Evolutionary conservation across 2,113 vertebrate species (phyloP).

Genomic region (Daubentonia madagascariensis): DNA sequence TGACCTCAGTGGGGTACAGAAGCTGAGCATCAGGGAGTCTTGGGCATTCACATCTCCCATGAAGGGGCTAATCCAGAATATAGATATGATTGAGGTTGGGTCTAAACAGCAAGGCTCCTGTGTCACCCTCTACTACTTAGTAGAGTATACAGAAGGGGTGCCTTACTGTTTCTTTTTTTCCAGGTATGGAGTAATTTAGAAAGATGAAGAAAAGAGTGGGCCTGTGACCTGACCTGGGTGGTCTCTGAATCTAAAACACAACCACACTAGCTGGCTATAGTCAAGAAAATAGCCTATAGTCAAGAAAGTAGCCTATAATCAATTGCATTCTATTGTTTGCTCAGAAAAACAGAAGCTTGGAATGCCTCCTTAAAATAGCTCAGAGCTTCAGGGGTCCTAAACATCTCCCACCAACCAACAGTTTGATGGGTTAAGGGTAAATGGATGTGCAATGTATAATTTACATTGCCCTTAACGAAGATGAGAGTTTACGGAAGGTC

Average conservation of each 20-base stretch:
- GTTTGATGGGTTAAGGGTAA: conserved; percentile 12
- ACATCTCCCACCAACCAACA: neutral
- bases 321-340: conserved; percentile 8
- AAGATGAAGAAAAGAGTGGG: neutral
- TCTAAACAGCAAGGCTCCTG: neutral
- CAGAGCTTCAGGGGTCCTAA: conserved; percentile 2
- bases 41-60: neutral
- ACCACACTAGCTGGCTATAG: neutral
- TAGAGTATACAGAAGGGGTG: neutral
- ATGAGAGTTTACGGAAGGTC: conserved; percentile 46
- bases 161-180: neutral
- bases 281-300: neutral
- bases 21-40: neutral
- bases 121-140: neutral
- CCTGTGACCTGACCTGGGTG: neutral
- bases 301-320: neutral
- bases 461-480: conserved; percentile 41
- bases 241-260: neutral
- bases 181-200: neutral
- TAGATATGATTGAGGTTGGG: neutral
- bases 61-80: neutral
- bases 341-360: conserved; percentile 16
- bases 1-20: neutral
- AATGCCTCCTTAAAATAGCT: conserved; percentile 37
- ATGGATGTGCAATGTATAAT: conserved; percentile 13